Base-by-base conservation (phyloP, 92 coral and sea anemone genomes). In the Porites cylindrica region DNA sequence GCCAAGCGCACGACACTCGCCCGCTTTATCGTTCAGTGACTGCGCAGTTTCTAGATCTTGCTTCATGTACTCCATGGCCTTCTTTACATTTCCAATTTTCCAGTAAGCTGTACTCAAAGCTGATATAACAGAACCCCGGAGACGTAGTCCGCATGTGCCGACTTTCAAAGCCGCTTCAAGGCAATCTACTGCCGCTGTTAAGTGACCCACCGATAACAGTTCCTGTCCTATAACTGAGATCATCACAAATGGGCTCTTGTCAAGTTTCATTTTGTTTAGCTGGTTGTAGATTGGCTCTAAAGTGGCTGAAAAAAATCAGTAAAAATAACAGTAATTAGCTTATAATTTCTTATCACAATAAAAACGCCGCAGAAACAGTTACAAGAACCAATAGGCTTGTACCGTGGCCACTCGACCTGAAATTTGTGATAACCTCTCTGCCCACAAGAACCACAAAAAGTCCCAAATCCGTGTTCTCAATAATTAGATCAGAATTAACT, bases 201-300 rank as follows among this genome's bases (percentile, higher is more conserved):
- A n/a, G 78, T 93, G 90, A 26, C 98, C 98, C 10, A 90, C 90
- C 14, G 98, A 93, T 72, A 97, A 74, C 59, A 97, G 91, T 82
- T 97, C 99, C 67, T 97, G 99, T 53, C 99, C 99, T 54, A 97
- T 95, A 70, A 97, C 95, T 10, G 99, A 97, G 78, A 97, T 96
- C 91, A 97, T 93, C 14, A 97, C 99, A 76, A 97, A 97, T 16
- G 99, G 94, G 47, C 94, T 97, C 75, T 94, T 94, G 80, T 96
- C 98, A 50, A 97, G 84, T 78, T 92, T 95, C 96, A 96, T 96
- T 24, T 91, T 88, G 72, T 91, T 91, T 56, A 97, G 94, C 63
- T 94, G 98, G 66, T 88, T 77, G 81, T 93, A 91, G 82, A 92
- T 93, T 66, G 95, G 95, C 82, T 90, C 90, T 19, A 97, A 79